phyloP scores from a whole-genome alignment of 2,888 invertebrate genomes.

The Tubulanus polymorphus region DNA sequence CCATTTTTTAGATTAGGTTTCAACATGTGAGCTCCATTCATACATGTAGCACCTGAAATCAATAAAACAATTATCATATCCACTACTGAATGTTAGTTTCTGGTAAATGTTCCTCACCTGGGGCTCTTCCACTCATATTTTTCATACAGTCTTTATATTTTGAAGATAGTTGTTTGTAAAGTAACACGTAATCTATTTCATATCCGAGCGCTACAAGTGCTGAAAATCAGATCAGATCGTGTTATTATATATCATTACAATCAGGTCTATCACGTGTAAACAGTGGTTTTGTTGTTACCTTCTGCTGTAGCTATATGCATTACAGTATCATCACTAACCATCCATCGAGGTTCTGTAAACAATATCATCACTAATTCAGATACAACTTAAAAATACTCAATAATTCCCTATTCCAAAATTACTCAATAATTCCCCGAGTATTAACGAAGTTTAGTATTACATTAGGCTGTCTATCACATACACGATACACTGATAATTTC shows the following conservation, averaged over 20 bases:
- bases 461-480: not conserved
- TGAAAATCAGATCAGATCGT: too few relatives aligned
- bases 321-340: conserved; percentile 51
- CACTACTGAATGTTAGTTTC: not conserved
- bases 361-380: too few relatives aligned
- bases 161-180: conserved; percentile 25
- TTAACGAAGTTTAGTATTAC: not conserved
- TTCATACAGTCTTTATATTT: conserved; percentile 34
- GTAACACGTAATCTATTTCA: conserved; percentile 17
- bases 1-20: not conserved
- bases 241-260: not conserved
- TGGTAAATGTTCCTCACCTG: conserved; percentile 26
- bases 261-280: not conserved
- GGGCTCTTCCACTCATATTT: conserved; percentile 36
- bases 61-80: not conserved
- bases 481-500: too few relatives aligned
- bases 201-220: conserved; percentile 21
- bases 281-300: conserved; percentile 20
- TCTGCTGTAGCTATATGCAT: conserved; percentile 50
- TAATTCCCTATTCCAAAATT: too few relatives aligned
- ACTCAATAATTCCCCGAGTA: not conserved
- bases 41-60: not conserved
- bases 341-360: conserved; percentile 33
- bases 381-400: too few relatives aligned
- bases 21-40: not conserved